Percentiles rank a stretch among this genome's conserved stretches.
phyloP scores from a whole-genome alignment of 2,797 vertebrate species.

The Sebastes glaucus region DNA sequence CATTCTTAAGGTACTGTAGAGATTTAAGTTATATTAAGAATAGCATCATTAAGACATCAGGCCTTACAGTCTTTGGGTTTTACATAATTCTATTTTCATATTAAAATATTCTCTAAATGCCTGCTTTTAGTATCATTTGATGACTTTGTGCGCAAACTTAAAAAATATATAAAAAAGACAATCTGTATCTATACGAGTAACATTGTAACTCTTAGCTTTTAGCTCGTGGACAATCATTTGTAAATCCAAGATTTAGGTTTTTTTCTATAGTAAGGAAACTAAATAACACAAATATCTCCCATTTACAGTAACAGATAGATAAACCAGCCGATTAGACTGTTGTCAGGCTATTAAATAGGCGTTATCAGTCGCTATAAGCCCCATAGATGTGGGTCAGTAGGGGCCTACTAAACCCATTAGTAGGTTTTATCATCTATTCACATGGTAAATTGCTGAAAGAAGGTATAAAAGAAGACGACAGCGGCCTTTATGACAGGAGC shows the following conservation, averaged over 20 bases:
- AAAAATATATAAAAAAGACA: constrained; percentile 15
- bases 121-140: neutral
- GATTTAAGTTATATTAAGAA: neutral
- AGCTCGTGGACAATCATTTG: neutral
- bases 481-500: too few relatives aligned
- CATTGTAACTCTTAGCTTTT: neutral
- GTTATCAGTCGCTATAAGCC: too few relatives aligned
- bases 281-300: neutral
- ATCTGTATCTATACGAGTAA: neutral
- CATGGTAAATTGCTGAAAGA: too few relatives aligned
- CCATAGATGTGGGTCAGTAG: too few relatives aligned
- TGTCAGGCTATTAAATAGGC: too few relatives aligned
- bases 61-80: neutral
- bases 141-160: constrained; percentile 7
- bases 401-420: too few relatives aligned
- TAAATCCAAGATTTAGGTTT: neutral
- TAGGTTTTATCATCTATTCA: too few relatives aligned
- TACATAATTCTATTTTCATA: neutral
- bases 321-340: neutral
- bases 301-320: constrained; percentile 14
- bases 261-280: neutral
- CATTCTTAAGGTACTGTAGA: neutral
- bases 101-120: neutral
- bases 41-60: neutral
- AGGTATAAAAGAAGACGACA: too few relatives aligned